Evolutionary conservation across 2,888 invertebrate species (phyloP).

Genomic region (Marronus borbonicus): DNA sequence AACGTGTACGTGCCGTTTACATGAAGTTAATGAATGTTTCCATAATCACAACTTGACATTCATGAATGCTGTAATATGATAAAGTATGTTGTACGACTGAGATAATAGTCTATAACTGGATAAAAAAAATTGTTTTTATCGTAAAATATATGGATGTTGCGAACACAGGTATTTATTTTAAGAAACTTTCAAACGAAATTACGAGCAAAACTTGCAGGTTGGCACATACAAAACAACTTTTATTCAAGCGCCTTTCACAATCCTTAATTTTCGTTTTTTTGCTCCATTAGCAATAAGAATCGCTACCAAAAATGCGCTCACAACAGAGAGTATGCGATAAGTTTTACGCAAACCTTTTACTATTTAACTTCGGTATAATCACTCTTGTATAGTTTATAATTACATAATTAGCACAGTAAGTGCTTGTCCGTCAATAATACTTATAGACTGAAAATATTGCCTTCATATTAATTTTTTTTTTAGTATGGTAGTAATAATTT

Average conservation of each 20-base stretch:
- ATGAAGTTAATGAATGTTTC: neutral
- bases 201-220: slow-evolving; percentile 23
- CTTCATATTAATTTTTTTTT: neutral
- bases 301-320: slow-evolving; percentile 19
- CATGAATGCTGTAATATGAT: slow-evolving; percentile 1
- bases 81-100: neutral
- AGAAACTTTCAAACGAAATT: slow-evolving; percentile 38
- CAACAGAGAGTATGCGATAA: neutral
- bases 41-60: neutral
- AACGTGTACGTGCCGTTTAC: no score
- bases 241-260: slow-evolving; percentile 41
- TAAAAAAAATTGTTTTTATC: slow-evolving; percentile 13
- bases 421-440: neutral
- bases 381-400: neutral
- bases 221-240: slow-evolving; percentile 33
- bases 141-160: slow-evolving; percentile 32
- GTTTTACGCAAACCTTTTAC: slow-evolving; percentile 22
- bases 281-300: slow-evolving; percentile 30
- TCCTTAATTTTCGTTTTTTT: slow-evolving; percentile 44
- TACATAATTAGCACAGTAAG: slow-evolving; percentile 14
- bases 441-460: slow-evolving; percentile 15
- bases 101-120: neutral
- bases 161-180: slow-evolving; percentile 15
- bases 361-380: slow-evolving; percentile 1
- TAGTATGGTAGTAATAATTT: neutral